A percentile compares a stretch with the other conserved stretches of the same genome.
Evolutionary conservation across 2,888 invertebrate species (phyloP).

Genomic region (Scaeva pyrastri): DNA sequence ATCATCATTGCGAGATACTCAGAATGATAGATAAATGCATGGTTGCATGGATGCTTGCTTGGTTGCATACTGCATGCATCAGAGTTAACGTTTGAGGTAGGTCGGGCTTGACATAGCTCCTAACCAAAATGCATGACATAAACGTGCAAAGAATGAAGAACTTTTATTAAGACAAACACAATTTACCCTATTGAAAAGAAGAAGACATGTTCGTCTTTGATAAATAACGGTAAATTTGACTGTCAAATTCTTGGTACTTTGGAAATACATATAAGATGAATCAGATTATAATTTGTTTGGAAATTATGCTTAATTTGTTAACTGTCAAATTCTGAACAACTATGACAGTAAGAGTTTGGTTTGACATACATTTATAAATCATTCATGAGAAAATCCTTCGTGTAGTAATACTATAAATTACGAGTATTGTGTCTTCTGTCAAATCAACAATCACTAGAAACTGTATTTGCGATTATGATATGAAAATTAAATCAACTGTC

Average conservation of each 20-base stretch:
- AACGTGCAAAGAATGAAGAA: neutral
- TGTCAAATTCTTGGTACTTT: neutral
- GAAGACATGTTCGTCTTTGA: neutral
- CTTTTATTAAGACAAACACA: neutral
- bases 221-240: neutral
- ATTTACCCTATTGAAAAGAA: slow-evolving; percentile 1
- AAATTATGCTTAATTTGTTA: too few relatives aligned
- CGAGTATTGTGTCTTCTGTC: too few relatives aligned
- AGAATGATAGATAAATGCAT: slow-evolving; percentile 66
- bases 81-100: slow-evolving; percentile 73
- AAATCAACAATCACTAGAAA: too few relatives aligned
- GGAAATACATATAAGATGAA: too few relatives aligned
- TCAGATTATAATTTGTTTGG: too few relatives aligned
- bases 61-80: slow-evolving; percentile 71
- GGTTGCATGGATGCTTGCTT: slow-evolving; percentile 71
- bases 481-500: too few relatives aligned
- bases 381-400: too few relatives aligned
- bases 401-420: too few relatives aligned
- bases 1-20: slow-evolving; percentile 36
- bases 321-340: too few relatives aligned
- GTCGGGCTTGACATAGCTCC: slow-evolving; percentile 72
- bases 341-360: too few relatives aligned
- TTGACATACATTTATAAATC: neutral
- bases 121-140: slow-evolving; percentile 36
- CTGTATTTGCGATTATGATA: too few relatives aligned